A percentile compares a stretch with the other conserved stretches of the same genome.
Evolutionary conservation across 2,888 invertebrate species (phyloP).

Genomic region (Conchocele bisecta): DNA sequence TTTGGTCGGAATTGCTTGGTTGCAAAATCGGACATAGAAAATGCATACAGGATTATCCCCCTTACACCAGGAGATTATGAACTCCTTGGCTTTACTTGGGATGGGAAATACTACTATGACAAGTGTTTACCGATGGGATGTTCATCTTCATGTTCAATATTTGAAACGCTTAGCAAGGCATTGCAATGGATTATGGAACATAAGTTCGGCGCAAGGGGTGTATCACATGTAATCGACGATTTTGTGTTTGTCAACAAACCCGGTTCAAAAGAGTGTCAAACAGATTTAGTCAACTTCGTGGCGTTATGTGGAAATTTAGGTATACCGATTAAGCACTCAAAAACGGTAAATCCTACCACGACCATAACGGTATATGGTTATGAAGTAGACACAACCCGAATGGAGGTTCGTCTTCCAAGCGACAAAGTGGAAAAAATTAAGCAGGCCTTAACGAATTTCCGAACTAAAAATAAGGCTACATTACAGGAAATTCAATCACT

Average conservation of each 20-base stretch:
- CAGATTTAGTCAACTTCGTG: neutral
- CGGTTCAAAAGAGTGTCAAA: neutral
- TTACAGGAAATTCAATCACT: slow-evolving; percentile 36
- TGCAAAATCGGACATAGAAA: slow-evolving; percentile 23
- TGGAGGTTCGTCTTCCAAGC: slow-evolving; percentile 24
- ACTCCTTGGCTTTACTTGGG: slow-evolving; percentile 14
- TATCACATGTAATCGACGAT: slow-evolving; percentile 28
- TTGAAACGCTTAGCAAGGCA: slow-evolving; percentile 23
- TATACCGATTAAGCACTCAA: slow-evolving; percentile 24
- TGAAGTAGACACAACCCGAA: slow-evolving; percentile 24
- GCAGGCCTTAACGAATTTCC: neutral
- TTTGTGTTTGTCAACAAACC: slow-evolving; percentile 13
- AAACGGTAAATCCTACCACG: slow-evolving; percentile 19
- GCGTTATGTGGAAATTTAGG: slow-evolving; percentile 10
- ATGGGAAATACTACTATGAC: slow-evolving; percentile 26
- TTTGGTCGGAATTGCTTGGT: slow-evolving; percentile 8
- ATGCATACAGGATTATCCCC: slow-evolving; percentile 17
- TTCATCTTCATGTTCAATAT: slow-evolving; percentile 19
- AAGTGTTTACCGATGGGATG: slow-evolving; percentile 24
- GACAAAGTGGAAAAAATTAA: slow-evolving; percentile 31
- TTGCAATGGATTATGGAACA: slow-evolving; percentile 16
- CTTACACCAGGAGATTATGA: slow-evolving; percentile 7
- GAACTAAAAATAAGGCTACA: slow-evolving; percentile 12
- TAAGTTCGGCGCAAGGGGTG: neutral
- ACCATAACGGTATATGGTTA: slow-evolving; percentile 22